Percentiles rank a stretch among this genome's conserved stretches.
Conservation (phyloP, 2,888 invertebrate species). For the Miltochrista miniata region DNA sequence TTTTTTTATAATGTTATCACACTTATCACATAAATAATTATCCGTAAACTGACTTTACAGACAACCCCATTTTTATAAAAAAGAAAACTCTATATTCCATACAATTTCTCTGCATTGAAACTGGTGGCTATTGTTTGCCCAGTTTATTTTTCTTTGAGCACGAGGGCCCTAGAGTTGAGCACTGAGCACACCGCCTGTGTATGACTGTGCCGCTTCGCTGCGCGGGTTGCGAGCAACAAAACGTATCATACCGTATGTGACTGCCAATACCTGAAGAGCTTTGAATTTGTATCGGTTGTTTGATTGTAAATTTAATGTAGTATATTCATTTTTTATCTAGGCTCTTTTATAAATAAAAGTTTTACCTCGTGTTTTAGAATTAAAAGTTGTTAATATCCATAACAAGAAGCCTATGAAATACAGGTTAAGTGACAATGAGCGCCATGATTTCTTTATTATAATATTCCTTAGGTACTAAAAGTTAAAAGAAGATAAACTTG, state of each 20-base stretch:
- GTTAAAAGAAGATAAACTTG: neutral
- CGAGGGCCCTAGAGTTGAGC: conserved; percentile 67
- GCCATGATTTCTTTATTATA: no score
- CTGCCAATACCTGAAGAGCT: conserved; percentile 45
- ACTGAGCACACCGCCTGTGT: conserved; percentile 69
- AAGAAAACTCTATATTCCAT: conserved; percentile 50
- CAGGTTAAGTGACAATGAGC: no score
- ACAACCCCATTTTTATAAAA: conserved; percentile 7
- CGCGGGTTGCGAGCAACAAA: conserved; percentile 52
- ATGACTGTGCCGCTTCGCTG: conserved; percentile 64
- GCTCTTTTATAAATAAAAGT: no score
- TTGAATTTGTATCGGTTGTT: conserved; percentile 9
- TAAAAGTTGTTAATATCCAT: no score
- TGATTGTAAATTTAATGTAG: no score
- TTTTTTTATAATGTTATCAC: no score
- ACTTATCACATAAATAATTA: no score
- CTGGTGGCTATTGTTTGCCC: conserved; percentile 68
- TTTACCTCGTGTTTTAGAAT: no score
- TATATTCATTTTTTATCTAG: no score
- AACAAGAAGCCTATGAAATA: no score
- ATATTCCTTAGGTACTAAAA: no score
- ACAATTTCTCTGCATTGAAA: conserved; percentile 60
- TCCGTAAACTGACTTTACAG: no score
- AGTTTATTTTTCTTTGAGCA: conserved; percentile 72
- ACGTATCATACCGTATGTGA: conserved; percentile 57